Conservation (phyloP, 2,888 invertebrate genomes). For the Doris montereyensis region DNA sequence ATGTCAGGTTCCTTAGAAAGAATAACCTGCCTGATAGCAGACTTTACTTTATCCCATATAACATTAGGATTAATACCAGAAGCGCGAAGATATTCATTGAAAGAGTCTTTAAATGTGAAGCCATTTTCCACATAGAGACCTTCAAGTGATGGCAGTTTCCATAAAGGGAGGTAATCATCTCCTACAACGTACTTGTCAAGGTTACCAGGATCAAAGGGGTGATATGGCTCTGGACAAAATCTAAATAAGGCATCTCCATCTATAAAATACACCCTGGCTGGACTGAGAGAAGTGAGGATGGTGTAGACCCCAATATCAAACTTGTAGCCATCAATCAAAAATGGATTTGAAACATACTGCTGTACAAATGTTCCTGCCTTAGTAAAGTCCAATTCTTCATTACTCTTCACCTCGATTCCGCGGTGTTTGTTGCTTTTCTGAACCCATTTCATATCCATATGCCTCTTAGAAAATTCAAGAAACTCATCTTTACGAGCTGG, state of each 20-base stretch:
- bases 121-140: conserved; percentile 74
- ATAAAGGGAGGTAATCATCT: conserved; percentile 93
- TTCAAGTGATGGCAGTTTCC: conserved; percentile 82
- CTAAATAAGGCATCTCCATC: conserved; percentile 91
- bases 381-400: conserved; percentile 80
- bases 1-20: conserved; percentile 81
- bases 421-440: conserved; percentile 94
- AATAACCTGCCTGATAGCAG: conserved; percentile 82
- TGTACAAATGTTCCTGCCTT: conserved; percentile 88
- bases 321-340: conserved; percentile 90
- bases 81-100: conserved; percentile 80
- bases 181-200: conserved; percentile 93
- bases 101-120: conserved; percentile 88
- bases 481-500: conserved; percentile 84
- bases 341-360: conserved; percentile 89
- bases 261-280: conserved; percentile 89
- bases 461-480: conserved; percentile 77
- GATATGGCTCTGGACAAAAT: conserved; percentile 90
- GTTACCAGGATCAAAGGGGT: conserved; percentile 87
- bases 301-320: conserved; percentile 98
- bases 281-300: conserved; percentile 90
- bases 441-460: conserved; percentile 86
- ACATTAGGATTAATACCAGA: conserved; percentile 79
- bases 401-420: conserved; percentile 84
- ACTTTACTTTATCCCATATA: conserved; percentile 87